Evolutionary conservation across 2,797 vertebrate species (phyloP), one percentile per base, ranked within the genome.

Genomic region (Anabacerthia variegaticeps): DNA sequence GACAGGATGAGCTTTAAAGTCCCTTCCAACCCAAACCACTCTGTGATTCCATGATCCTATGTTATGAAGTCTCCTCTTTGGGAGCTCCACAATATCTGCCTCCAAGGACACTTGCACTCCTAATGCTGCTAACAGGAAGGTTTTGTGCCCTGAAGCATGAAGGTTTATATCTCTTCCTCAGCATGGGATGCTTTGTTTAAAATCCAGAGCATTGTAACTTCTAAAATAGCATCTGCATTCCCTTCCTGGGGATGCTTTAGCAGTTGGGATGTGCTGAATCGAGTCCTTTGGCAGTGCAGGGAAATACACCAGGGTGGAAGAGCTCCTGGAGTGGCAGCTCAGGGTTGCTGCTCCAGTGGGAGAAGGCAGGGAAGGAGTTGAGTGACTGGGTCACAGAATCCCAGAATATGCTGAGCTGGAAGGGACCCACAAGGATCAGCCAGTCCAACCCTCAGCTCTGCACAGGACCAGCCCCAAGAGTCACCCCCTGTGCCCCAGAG

Each of bases 81-180:
- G 72, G 65, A 88, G 78, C 48, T 92, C 78, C 34, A 49, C 58
- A 88, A 69, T 22, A 37, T 32, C 56, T 39, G 32, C 12, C 68
- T 67, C 81, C 56, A 82, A 87, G 89, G 92, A 74, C 81, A 21
- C 6, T 76, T 91, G 39, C 41, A 30, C 41, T 80, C 23, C 81
- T 91, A 83, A 87, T 88, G 67, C 75, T 23, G 20, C 36, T 36
- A 74, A 69, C 41, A 56, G 75, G 44, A 89, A 92, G 59, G 44
- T 49, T 93, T 43, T 17, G 2, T 92, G 78, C 75, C 56, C 55
- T 80, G 85, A 61, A 85, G 91, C 41, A 10, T 58, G 65, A 91
- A 63, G 63, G 54, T 88, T 96, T 95, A 74, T 69, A 68, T 49
- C 72, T 79, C 63, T 94, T 92, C 72, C 41, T 59, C 49, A 46